Base-by-base conservation (phyloP, 1,140 invertebrate species). In the Neocloeon triangulifer region DNA sequence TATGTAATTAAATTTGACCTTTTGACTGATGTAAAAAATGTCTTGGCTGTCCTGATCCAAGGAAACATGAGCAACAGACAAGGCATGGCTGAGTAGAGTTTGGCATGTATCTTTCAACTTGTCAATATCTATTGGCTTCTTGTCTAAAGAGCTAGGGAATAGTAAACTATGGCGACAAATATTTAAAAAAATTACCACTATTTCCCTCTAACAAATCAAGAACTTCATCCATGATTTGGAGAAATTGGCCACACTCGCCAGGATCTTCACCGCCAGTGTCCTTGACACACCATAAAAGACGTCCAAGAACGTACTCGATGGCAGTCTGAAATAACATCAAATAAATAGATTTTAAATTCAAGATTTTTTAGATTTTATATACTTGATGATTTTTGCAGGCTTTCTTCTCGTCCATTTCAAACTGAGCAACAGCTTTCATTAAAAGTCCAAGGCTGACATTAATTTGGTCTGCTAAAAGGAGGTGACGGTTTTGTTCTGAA, bases 11-110 rank as follows among this genome's bases (percentile, higher is more conserved):
- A 32, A 39, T 55, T 55, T 26, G 56, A 56, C 53, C 7, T 45
- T 46, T 22, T 54, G 52, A 26, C 51, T 51, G 4, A 48, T 44
- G 10, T 48, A 49, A 5, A 43, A 51, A 27, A 57, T 55, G 3
- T 47, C 47, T 32, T 58, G 50, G 23, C 55, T 55, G 44, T 49
- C 52, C n/a, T 47, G 46, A 9, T 46, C 41, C 9, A 52, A 41
- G 41, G 52, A 53, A 23, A 58, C 48, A 40, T 58, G 55, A 0
- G 53, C 53, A 17, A 58, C 53, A 2, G 47, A 43, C 53, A 58
- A 55, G n/a, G 53, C 52, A 26, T 52, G 46, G 5, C 50, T 48
- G 33, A 58, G 52, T 4, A 54, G 42, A 15, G 55, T 47, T 38
- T 57, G 52, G 14, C 56, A 47, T 33, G 41, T 38, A 2, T 36